These are phyloP conservation scores for Ianthella basta DNA, from an alignment of 37 sponge, comb jelly and placozoan genomes.

Conservation along the genomic window DNA sequence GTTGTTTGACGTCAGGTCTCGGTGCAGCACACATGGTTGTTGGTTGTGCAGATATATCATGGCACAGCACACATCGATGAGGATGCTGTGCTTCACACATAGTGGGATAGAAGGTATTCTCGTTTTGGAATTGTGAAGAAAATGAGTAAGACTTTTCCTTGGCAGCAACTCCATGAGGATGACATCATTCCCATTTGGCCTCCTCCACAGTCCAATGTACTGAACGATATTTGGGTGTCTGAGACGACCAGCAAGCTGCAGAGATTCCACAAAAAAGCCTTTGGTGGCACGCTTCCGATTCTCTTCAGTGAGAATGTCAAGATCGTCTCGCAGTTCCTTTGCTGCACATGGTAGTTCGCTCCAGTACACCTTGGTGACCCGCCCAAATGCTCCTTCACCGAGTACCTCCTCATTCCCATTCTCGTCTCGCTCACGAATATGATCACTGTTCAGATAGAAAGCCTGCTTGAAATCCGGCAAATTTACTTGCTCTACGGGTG, in stretches of 20 bases:
- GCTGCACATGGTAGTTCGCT: conserved; percentile 37
- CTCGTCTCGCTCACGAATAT: no score
- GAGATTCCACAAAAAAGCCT: conserved; percentile 32
- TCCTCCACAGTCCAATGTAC: conserved; percentile 30
- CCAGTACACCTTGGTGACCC: conserved; percentile 20
- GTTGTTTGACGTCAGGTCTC: no score
- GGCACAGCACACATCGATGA: conserved; percentile 35
- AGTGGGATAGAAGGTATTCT: background rate
- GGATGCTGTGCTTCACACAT: conserved; percentile 31
- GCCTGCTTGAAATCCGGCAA: no score
- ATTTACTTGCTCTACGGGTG: no score
- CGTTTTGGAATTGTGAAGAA: background rate
- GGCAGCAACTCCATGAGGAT: conserved; percentile 24
- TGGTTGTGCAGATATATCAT: conserved; percentile 28
- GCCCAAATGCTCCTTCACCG: conserved; percentile 41
- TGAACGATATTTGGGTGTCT: conserved; percentile 45
- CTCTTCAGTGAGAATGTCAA: background rate
- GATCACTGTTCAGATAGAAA: no score
- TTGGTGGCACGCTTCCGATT: background rate
- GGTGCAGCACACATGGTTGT: background rate
- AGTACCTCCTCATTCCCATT: conserved; percentile 26
- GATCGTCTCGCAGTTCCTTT: conserved; percentile 18
- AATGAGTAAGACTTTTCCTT: background rate
- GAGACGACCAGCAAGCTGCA: conserved; percentile 22
- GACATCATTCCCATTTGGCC: background rate